Evolutionary conservation across 2,113 vertebrate genomes (phyloP), one percentile per base, ranked within the genome.

Genomic region (Rhegmatorhina hoffmannsi): DNA sequence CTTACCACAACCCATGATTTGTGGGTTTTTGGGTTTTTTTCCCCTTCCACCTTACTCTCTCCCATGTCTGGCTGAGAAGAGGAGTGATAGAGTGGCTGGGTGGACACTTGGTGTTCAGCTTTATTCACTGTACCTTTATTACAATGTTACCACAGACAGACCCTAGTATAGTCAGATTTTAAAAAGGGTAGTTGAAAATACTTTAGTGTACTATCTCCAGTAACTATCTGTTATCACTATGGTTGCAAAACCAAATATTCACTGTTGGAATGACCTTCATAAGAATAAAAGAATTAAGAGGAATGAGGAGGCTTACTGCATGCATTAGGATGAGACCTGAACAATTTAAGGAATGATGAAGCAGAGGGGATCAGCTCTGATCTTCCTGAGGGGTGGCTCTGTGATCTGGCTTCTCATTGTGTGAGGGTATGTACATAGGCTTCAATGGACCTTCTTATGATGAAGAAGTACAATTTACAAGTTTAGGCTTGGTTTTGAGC

Each of bases 211-310:
- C 44, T 29, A n/a, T 58, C 69, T 90, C 58, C 69, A 66, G 72
- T 62, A 91, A 85, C 47, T 95, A 50, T 68, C 43, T 94, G 64
- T 80, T 90, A 74, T 94, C 52, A 14, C 87, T 94, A 89, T 93
- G 74, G 93, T 68, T 94, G 84, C 92, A 92, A 89, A 80, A 95
- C 83, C 84, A 94, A 95, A 94, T 94, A 94, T 44, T 76, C 33
- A 2, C 47, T 56, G 15, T 33, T 72, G 84, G 83, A 89, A 94
- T 87, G 50, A 91, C 87, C 73, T 84, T 93, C 56, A 69, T 60
- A 91, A 83, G 29, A 87, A 83, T 90, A 64, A 90, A 84, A 81
- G 58, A 95, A 96, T 76, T 55, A 87, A 69, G 64, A 92, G 60
- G 60, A 91, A 87, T 82, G 66, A 87, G 67, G 90, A 96, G 87